Conservation (phyloP, 2,797 vertebrate species). For the Acanthis flammea region DNA sequence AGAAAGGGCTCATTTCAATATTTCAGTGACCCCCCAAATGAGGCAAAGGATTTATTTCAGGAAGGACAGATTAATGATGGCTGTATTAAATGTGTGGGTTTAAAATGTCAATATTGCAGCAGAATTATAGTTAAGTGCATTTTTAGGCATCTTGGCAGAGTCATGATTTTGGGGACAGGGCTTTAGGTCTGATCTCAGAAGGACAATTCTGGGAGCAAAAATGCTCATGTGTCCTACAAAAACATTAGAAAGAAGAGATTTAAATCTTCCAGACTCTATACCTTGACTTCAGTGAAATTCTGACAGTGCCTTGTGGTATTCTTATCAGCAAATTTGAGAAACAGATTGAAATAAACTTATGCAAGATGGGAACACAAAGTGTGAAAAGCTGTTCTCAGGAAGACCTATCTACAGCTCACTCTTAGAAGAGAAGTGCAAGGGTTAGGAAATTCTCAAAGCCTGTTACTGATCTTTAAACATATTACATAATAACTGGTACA, state of each 20-base stretch:
- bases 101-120: not conserved
- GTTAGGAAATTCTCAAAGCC: not conserved
- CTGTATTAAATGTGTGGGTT: not conserved
- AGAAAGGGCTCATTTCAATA: not conserved
- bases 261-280: not conserved
- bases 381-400: slow-evolving; percentile 37
- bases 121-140: not conserved
- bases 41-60: not conserved
- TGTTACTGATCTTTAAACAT: not conserved
- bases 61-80: not conserved
- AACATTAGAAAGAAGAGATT: not conserved
- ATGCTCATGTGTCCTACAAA: not conserved
- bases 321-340: slow-evolving; percentile 28
- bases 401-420: not conserved
- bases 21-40: not conserved
- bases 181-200: not conserved
- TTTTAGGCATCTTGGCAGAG: not conserved
- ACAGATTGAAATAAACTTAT: slow-evolving; percentile 35
- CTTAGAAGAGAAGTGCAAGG: not conserved
- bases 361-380: slow-evolving; percentile 34
- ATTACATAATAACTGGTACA: not conserved
- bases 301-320: not conserved
- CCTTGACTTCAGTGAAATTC: not conserved
- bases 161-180: not conserved
- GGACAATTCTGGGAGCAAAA: not conserved